Evolutionary conservation across 2,113 vertebrate genomes (phyloP).

Genomic region (Ia io): DNA sequence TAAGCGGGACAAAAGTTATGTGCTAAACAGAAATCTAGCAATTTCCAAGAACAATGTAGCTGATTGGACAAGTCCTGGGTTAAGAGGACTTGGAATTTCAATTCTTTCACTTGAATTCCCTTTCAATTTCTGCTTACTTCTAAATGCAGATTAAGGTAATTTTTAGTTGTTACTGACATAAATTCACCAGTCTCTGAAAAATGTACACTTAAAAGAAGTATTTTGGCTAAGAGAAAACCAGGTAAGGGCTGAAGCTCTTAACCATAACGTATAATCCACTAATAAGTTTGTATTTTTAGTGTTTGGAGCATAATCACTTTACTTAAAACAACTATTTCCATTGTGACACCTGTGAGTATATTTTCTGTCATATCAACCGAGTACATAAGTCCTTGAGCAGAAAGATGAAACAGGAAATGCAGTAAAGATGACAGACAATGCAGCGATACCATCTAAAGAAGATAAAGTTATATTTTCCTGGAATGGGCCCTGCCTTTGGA

Average conservation of each 20-base stretch:
- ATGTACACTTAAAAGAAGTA: background rate
- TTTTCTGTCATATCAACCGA: constrained; percentile 42
- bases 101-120: background rate
- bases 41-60: background rate
- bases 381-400: background rate
- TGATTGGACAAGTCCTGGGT: background rate
- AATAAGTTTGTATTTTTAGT: background rate
- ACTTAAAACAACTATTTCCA: background rate
- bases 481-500: background rate
- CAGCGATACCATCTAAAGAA: background rate
- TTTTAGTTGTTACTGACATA: constrained; percentile 8
- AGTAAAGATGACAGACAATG: background rate
- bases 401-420: constrained; percentile 45
- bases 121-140: constrained; percentile 13
- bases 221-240: background rate
- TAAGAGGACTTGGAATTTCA: background rate
- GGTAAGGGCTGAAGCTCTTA: background rate
- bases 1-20: background rate
- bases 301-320: background rate
- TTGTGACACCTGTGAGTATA: background rate
- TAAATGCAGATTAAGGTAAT: background rate
- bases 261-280: background rate
- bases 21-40: background rate
- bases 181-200: background rate
- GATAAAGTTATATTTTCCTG: background rate